These are phyloP conservation scores for Phaonia tiefii DNA, from an alignment of 2,888 invertebrate genomes.

Conservation along the genomic window DNA sequence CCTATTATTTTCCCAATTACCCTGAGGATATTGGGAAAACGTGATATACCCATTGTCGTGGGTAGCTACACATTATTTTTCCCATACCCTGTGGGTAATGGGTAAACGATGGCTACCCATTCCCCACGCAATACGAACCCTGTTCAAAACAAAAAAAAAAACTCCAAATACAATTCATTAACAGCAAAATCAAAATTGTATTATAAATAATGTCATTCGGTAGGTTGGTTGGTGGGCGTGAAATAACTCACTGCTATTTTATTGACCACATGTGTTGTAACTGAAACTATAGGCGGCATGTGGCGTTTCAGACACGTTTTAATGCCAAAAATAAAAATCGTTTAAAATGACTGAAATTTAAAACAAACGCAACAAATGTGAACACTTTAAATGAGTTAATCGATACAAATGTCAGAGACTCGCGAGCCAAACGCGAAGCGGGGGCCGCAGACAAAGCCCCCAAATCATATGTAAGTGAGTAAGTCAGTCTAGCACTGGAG, in stretches of 20 bases:
- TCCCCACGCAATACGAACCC: too few species aligned
- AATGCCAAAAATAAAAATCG: conserved; percentile 46
- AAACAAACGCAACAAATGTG: conserved; percentile 30
- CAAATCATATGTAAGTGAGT: neutral
- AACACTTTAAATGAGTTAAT: conserved; percentile 53
- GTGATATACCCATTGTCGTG: too few species aligned
- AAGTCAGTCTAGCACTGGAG: neutral
- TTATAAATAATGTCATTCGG: too few species aligned
- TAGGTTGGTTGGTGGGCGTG: too few species aligned
- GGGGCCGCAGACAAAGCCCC: neutral
- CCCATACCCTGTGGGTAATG: too few species aligned
- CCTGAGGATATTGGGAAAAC: too few species aligned
- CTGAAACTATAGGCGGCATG: conserved; percentile 33
- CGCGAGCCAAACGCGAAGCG: neutral
- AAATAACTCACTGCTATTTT: conserved; percentile 11
- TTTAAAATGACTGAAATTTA: conserved; percentile 14
- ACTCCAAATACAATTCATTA: too few species aligned
- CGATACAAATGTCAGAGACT: conserved; percentile 52
- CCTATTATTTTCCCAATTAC: too few species aligned
- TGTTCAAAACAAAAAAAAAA: too few species aligned
- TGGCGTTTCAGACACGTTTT: conserved; percentile 63
- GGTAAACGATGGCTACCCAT: too few species aligned
- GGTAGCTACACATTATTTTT: too few species aligned
- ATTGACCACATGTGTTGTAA: neutral
- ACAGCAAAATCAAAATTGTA: too few species aligned